A percentile compares a stretch with the other conserved stretches of the same genome.
Conservation (phyloP, 2,888 invertebrate genomes). For the Molorchus minor region DNA sequence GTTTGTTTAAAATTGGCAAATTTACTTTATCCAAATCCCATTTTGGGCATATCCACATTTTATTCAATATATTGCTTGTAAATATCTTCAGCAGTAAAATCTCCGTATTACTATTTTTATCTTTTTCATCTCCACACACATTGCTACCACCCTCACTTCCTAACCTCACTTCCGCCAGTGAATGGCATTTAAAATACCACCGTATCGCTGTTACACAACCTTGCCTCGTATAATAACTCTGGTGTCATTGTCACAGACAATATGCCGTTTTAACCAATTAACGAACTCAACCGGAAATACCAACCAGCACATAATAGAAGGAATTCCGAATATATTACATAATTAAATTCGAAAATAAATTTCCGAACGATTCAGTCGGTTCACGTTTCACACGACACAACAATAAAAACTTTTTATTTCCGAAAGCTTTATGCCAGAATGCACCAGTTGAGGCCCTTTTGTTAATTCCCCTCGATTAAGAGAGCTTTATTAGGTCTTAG, state of each 20-base stretch:
- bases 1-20: no score
- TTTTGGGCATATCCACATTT: no score
- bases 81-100: no score
- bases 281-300: conserved; percentile 34
- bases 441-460: conserved; percentile 3
- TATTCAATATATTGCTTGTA: no score
- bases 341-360: conserved; percentile 3
- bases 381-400: conserved; percentile 3
- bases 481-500: background rate
- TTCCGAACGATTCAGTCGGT: background rate
- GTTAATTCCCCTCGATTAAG: conserved; percentile 2
- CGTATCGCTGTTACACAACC: conserved; percentile 4
- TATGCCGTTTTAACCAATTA: conserved; percentile 35
- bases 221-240: conserved; percentile 30
- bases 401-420: background rate
- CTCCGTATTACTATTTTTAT: no score
- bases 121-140: no score
- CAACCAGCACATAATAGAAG: conserved; percentile 15
- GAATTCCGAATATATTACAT: conserved; percentile 9
- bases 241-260: conserved; percentile 33
- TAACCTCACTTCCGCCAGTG: no score
- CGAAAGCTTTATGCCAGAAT: background rate
- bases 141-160: no score
- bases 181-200: no score
- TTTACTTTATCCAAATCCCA: no score